phyloP scores from a whole-genome alignment of 2,888 invertebrate species.

The Machimus atricapillus region DNA sequence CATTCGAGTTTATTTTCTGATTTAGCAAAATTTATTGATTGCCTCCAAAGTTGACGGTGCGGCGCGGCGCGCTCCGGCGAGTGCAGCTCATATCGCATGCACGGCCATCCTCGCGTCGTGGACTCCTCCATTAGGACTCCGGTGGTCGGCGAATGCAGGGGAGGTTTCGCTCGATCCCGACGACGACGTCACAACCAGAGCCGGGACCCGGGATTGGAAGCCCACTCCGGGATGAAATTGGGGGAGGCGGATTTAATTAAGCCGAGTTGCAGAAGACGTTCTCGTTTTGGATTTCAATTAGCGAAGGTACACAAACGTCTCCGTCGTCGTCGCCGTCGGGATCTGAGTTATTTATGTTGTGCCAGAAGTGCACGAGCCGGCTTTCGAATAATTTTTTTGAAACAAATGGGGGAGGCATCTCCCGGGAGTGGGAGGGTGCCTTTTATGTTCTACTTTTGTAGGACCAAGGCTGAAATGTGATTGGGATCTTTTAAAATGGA shows the following conservation, averaged over 20 bases:
- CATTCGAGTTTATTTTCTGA: constrained; percentile 42
- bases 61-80: background rate
- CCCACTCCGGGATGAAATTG: constrained; percentile 19
- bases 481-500: background rate
- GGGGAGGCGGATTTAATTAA: constrained; percentile 41
- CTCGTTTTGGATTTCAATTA: constrained; percentile 36
- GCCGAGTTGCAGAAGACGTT: constrained; percentile 8
- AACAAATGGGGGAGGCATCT: background rate
- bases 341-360: background rate
- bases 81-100: constrained; percentile 31
- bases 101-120: background rate
- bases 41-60: constrained; percentile 15
- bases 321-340: background rate
- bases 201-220: background rate
- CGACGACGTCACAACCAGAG: background rate
- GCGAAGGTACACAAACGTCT: constrained; percentile 39
- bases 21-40: constrained; percentile 44
- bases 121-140: background rate
- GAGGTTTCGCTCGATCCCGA: background rate
- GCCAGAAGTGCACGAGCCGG: background rate
- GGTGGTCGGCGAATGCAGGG: background rate
- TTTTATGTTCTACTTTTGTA: background rate
- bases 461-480: background rate
- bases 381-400: background rate
- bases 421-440: background rate